Base-by-base conservation (phyloP, 2,888 invertebrate species). In the Drosophila fungiperda region DNA sequence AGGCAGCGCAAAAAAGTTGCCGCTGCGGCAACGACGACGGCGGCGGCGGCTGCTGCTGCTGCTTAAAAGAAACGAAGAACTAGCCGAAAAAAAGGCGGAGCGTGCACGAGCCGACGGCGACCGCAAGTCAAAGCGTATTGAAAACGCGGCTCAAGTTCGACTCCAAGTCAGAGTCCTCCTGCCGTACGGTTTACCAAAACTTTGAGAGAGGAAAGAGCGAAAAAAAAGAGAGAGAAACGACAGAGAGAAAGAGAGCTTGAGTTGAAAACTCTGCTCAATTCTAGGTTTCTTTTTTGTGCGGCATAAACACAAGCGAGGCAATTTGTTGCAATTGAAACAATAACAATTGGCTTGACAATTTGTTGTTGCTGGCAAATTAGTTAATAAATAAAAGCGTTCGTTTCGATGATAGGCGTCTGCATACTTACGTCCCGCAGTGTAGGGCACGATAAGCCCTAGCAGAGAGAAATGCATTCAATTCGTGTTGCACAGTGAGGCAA, bases 41-140 rank as follows among this genome's bases (percentile, higher is more conserved):
- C 67, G 35, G 52, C 62, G 32, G 58, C 69, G 55, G 71, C 66
- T 71, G 85, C 70, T 67, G 75, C 71, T 69, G 66, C 48, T 66
- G 70, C 60, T 68, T 68, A 61, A 68, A 77, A 66, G 68, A 80
- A 83, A 68, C 72, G 77, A 72, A 75, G 78, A 78, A 77, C 81
- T 63, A 72, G 68, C 70, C 75, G 64, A 68, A 72, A 68, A 70
- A 69, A 65, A 60, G 69, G 66, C 68, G 65, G 64, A 70, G 77
- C 81, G 76, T 59, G 53, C 76, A 68, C 80, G 87, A 83, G 87
- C 87, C 90, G 87, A 78, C 79, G 68, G 76, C 89, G 82, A 87
- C 90, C 89, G 84, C 87, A 89, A 90, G 90, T 87, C 84, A 90
- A 90, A 87, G 87, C 90, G 82, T 83, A 87, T 87, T 87, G 89